phyloP scores from a whole-genome alignment of 2,888 invertebrate genomes.

The Cepaea hortensis region DNA sequence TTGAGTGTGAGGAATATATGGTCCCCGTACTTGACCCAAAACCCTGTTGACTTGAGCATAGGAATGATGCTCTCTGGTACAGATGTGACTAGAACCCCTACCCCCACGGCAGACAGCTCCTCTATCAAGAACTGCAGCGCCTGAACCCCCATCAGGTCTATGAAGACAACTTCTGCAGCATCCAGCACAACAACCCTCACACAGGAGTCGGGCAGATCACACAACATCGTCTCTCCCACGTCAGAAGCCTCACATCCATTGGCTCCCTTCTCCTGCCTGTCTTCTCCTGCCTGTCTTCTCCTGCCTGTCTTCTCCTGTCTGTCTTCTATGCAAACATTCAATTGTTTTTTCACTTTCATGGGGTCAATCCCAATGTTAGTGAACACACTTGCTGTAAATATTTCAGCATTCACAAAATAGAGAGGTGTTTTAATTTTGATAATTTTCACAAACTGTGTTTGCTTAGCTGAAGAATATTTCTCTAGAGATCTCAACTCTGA shows the following conservation, averaged over 20 bases:
- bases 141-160: constrained; percentile 49
- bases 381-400: constrained; percentile 69
- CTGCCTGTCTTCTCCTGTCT: background rate
- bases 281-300: background rate
- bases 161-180: background rate
- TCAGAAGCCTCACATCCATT: background rate
- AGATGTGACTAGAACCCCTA: constrained; percentile 34
- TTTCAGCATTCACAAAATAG: constrained; percentile 76
- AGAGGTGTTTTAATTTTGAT: constrained; percentile 74
- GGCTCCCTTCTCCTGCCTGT: background rate
- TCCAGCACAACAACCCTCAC: background rate
- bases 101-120: constrained; percentile 39
- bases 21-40: constrained; percentile 44
- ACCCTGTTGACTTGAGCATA: constrained; percentile 48
- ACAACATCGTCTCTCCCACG: background rate
- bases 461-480: constrained; percentile 45
- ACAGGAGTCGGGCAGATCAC: background rate
- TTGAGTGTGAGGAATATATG: constrained; percentile 43
- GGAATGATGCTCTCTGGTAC: constrained; percentile 47
- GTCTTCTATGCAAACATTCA: background rate
- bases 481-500: constrained; percentile 44
- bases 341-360: constrained; percentile 42
- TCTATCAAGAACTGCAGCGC: constrained; percentile 50
- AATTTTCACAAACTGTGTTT: constrained; percentile 44
- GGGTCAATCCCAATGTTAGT: constrained; percentile 60